Evolutionary conservation across 2,113 vertebrate genomes (phyloP).

Genomic region (Condylura cristata): DNA sequence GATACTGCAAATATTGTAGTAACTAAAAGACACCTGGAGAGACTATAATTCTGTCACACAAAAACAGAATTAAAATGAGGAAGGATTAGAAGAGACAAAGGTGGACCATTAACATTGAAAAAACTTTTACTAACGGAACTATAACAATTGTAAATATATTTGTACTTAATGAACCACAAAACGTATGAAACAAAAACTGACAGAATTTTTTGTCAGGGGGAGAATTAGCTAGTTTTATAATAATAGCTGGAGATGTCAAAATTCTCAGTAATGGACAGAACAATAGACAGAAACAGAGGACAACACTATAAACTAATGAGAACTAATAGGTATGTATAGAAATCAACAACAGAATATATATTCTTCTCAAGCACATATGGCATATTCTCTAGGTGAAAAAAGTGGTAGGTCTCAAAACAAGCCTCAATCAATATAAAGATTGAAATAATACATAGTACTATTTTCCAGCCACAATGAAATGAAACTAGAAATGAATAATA

Average conservation of each 20-base stretch:
- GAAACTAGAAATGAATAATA: not conserved
- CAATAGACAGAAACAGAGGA: not conserved
- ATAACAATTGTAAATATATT: not conserved
- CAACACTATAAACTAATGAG: not conserved
- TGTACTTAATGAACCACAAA: no score
- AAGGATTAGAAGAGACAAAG: not conserved
- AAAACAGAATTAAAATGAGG: not conserved
- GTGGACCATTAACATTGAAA: not conserved
- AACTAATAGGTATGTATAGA: not conserved
- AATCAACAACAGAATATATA: not conserved
- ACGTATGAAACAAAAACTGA: no score
- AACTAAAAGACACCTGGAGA: not conserved
- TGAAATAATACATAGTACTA: not conserved
- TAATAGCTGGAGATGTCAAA: no score
- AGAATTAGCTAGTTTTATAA: no score
- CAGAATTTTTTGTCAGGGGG: no score
- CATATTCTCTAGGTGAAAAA: not conserved
- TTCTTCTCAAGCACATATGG: not conserved
- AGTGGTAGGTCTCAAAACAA: not conserved
- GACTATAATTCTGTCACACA: not conserved
- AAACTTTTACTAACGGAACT: not conserved
- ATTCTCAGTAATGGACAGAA: not conserved
- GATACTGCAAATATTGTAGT: not conserved
- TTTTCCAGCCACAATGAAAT: not conserved
- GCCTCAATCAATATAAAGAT: not conserved